phyloP scores from a whole-genome alignment of 2,797 vertebrate species.

The Ambastaia sidthimunki region DNA sequence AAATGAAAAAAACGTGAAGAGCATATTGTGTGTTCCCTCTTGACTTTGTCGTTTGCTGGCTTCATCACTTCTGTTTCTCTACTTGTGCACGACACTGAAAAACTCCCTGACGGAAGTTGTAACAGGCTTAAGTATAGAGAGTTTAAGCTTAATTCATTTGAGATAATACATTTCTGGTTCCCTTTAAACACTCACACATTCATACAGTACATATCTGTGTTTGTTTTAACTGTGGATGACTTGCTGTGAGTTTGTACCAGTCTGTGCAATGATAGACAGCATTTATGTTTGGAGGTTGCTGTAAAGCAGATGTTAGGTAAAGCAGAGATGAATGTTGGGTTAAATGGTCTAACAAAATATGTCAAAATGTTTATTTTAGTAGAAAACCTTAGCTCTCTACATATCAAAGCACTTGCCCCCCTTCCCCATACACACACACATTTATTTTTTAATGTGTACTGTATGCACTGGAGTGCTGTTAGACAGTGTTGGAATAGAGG shows the following conservation, averaged over 20 bases:
- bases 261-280: not conserved
- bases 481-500: constrained; percentile 52
- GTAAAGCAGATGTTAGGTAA: not conserved
- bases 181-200: too few species aligned
- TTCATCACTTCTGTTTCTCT: too few species aligned
- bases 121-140: too few species aligned
- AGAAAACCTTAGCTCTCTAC: not conserved
- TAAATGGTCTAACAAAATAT: constrained; percentile 13
- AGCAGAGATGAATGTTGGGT: constrained; percentile 4
- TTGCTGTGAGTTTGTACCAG: constrained; percentile 5
- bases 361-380: constrained; percentile 1
- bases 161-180: not conserved
- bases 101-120: too few species aligned
- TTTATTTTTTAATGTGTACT: constrained; percentile 55
- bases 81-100: too few species aligned
- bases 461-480: constrained; percentile 55
- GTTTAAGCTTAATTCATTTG: not conserved
- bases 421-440: constrained; percentile 32
- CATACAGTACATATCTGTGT: not conserved
- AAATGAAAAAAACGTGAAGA: too few species aligned
- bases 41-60: too few species aligned
- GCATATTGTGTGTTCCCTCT: too few species aligned
- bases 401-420: constrained; percentile 9
- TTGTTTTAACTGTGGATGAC: not conserved
- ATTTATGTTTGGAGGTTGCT: not conserved